phyloP scores from a whole-genome alignment of 2,888 invertebrate species.

The Polymixis flavicincta region DNA sequence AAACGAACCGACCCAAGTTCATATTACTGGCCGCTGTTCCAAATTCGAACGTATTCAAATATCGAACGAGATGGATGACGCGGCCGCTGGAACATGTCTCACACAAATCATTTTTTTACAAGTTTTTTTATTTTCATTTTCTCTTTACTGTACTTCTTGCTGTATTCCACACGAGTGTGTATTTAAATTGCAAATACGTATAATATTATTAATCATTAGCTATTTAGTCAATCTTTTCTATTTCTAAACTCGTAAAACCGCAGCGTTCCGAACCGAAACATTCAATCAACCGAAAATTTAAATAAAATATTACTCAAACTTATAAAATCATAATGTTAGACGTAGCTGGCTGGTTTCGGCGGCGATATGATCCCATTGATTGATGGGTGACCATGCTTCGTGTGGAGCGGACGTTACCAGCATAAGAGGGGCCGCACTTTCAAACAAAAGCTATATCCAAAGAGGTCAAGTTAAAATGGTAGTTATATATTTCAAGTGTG shows the following conservation, averaged over 20 bases:
- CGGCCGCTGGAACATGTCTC: conserved; percentile 80
- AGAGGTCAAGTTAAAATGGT: conserved; percentile 77
- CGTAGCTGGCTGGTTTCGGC: conserved; percentile 84
- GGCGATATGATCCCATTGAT: conserved; percentile 90
- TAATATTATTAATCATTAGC: conserved; percentile 73
- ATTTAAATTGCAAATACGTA: conserved; percentile 80
- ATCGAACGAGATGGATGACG: conserved; percentile 88
- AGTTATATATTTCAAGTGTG: conserved; percentile 81
- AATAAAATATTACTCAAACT: conserved; percentile 89
- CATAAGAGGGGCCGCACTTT: conserved; percentile 62
- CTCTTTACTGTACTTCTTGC: conserved; percentile 62
- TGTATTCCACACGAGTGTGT: conserved; percentile 61
- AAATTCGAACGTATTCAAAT: conserved; percentile 89
- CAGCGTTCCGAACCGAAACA: conserved; percentile 81
- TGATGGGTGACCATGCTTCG: conserved; percentile 89
- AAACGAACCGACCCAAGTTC: conserved; percentile 89
- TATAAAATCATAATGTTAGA: conserved; percentile 88
- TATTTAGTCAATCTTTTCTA: conserved; percentile 67
- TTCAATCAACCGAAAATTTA: conserved; percentile 88
- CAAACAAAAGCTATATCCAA: conserved; percentile 35
- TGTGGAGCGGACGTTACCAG: conserved; percentile 74
- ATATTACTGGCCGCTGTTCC: conserved; percentile 87
- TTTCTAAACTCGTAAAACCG: conserved; percentile 72
- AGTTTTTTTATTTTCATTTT: conserved; percentile 68
- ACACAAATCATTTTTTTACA: conserved; percentile 75